Conservation (phyloP, 2,113 vertebrate species). For the Porphyrio hochstetteri region DNA sequence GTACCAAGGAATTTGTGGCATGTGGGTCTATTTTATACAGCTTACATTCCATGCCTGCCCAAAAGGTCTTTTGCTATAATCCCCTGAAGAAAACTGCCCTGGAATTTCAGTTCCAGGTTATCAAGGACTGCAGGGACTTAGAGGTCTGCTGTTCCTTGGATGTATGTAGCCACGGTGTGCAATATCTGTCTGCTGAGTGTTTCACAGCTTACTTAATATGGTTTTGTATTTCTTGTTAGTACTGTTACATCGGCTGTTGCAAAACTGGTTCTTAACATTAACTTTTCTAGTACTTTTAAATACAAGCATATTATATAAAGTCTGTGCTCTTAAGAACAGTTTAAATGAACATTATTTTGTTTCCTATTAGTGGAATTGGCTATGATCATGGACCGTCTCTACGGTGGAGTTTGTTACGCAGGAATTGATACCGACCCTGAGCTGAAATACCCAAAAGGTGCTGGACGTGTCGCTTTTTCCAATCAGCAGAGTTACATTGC, state of each 20-base stretch:
- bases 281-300: background rate
- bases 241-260: background rate
- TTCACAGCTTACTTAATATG: background rate
- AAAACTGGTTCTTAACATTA: background rate
- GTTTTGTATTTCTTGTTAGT: background rate
- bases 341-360: background rate
- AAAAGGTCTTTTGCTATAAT: background rate
- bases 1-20: background rate
- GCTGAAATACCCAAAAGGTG: conserved; percentile 97
- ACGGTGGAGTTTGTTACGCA: conserved; percentile 96
- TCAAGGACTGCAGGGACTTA: background rate
- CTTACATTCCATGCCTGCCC: background rate
- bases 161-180: background rate
- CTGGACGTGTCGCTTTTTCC: conserved; percentile 96
- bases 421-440: conserved; percentile 98
- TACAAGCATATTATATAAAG: background rate
- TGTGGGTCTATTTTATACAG: background rate
- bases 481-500: conserved; percentile 99
- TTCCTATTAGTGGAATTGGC: conserved; percentile 89
- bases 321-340: background rate
- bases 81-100: background rate
- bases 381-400: conserved; percentile 99
- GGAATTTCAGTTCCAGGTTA: background rate
- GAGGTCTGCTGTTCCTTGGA: background rate
- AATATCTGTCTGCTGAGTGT: background rate